A percentile compares a stretch with the other conserved stretches of the same genome.
Conservation (phyloP, 2,888 invertebrate genomes). For the Hermodice carunculata region DNA sequence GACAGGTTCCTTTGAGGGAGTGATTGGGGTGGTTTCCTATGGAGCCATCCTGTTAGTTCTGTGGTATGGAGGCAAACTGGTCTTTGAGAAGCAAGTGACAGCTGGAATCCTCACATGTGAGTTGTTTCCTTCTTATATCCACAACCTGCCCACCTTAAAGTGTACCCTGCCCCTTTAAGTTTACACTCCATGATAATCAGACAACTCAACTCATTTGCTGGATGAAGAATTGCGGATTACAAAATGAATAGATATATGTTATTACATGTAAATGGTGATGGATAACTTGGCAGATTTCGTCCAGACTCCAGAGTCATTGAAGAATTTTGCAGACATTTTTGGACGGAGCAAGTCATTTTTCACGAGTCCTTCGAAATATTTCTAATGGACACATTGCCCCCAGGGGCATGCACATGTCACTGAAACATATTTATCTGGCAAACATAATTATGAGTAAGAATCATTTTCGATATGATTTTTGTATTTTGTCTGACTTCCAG, state of each 20-base stretch:
- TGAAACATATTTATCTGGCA: too few relatives aligned
- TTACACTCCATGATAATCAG: background rate
- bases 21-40: conserved; percentile 56
- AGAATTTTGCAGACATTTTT: too few relatives aligned
- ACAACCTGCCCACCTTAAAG: too few relatives aligned
- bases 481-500: conserved; percentile 42
- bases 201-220: background rate
- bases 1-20: conserved; percentile 61
- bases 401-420: too few relatives aligned
- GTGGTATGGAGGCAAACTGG: conserved; percentile 69
- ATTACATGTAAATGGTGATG: too few relatives aligned
- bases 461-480: background rate
- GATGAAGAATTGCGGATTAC: background rate
- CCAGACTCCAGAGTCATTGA: too few relatives aligned
- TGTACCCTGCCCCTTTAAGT: background rate
- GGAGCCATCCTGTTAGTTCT: conserved; percentile 61
- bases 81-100: conserved; percentile 58
- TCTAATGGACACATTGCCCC: too few relatives aligned
- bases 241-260: background rate
- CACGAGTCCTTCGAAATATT: too few relatives aligned
- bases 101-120: conserved; percentile 65
- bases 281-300: too few relatives aligned
- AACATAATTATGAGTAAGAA: too few relatives aligned
- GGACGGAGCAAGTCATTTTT: too few relatives aligned
- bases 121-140: conserved; percentile 33